These are phyloP conservation scores for Mastomys coucha DNA, from an alignment of 2,113 vertebrate genomes.

Conservation along the genomic window DNA sequence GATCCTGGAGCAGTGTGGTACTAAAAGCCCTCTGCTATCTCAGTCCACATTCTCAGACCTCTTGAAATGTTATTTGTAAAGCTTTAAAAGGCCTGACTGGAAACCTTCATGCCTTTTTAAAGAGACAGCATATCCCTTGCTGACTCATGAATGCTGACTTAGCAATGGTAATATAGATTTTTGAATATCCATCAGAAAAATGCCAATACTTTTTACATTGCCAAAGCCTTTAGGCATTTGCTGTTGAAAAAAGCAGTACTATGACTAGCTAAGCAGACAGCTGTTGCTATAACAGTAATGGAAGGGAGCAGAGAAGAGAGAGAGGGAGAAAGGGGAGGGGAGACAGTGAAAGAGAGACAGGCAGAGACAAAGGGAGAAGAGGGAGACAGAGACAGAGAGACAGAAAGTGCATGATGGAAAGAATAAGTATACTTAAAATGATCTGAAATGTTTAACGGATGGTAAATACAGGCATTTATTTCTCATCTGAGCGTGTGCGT, in stretches of 20 bases:
- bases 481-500: not conserved
- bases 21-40: conserved; percentile 81
- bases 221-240: conserved; percentile 61
- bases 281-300: conserved; percentile 32
- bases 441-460: not conserved
- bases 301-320: rapidly evolving
- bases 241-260: conserved; percentile 57
- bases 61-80: conserved; percentile 81
- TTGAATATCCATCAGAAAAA: conserved; percentile 79
- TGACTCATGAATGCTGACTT: conserved; percentile 75
- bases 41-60: conserved; percentile 45
- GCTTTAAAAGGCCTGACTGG: conserved; percentile 80
- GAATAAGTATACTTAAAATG: not conserved
- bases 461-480: not conserved
- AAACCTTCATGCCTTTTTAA: conserved; percentile 78
- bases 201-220: conserved; percentile 72
- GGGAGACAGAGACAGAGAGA: not conserved
- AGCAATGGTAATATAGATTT: conserved; percentile 79
- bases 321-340: not conserved
- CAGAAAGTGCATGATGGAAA: not conserved
- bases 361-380: no score
- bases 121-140: conserved; percentile 71
- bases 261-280: conserved; percentile 71
- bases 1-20: conserved; percentile 59
- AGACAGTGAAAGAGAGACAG: not conserved